These are phyloP conservation scores for Heterohyrax brucei DNA, from an alignment of 2,797 vertebrate genomes.

Conservation along the genomic window DNA sequence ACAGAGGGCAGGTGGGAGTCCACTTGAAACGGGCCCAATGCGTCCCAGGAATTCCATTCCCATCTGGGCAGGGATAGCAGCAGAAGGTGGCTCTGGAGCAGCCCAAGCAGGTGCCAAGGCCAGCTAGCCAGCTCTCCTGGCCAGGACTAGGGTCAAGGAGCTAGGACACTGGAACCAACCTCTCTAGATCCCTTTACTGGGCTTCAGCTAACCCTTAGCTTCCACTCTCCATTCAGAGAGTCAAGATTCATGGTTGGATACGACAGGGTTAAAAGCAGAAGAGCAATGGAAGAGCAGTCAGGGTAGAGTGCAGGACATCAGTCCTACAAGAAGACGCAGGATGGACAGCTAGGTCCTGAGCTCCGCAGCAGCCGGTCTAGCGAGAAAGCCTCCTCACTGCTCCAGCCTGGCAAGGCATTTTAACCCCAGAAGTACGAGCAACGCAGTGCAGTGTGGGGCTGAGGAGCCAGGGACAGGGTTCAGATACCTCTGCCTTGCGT, in stretches of 20 bases:
- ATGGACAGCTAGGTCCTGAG: background rate
- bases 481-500: background rate
- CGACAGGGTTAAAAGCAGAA: background rate
- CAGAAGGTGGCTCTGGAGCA: background rate
- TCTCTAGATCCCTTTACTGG: background rate
- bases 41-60: slow-evolving; percentile 66
- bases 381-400: background rate
- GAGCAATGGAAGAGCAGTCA: background rate
- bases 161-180: background rate
- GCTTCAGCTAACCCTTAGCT: background rate
- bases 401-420: background rate
- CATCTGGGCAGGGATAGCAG: background rate
- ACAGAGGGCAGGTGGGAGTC: background rate
- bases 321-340: background rate
- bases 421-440: background rate
- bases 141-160: background rate
- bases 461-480: background rate
- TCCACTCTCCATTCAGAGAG: background rate
- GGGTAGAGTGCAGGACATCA: background rate
- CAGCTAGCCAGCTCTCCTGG: background rate
- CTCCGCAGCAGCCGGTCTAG: background rate
- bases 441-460: background rate
- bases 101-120: background rate
- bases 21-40: background rate
- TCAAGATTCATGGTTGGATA: background rate